phyloP scores from a whole-genome alignment of 2,113 vertebrate species.

The Nanorana parkeri region DNA sequence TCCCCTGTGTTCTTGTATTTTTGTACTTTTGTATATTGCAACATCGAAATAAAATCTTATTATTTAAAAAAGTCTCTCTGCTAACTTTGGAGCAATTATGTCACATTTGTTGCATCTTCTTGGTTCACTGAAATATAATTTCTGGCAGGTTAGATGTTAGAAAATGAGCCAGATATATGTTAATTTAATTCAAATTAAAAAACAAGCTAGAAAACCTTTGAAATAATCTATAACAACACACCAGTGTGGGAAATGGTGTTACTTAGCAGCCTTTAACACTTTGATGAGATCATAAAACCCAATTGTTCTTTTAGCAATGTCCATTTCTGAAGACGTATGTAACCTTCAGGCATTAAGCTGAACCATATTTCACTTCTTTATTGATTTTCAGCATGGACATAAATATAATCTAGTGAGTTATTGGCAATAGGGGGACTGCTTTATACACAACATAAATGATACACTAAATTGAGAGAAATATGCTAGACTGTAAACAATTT shows the following conservation, averaged over 20 bases:
- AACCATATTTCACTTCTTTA: slow-evolving; percentile 46
- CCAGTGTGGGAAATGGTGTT: not conserved
- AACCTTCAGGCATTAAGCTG: slow-evolving; percentile 41
- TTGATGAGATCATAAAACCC: slow-evolving; percentile 35
- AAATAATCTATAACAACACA: slow-evolving; percentile 21
- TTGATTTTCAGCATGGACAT: slow-evolving; percentile 45
- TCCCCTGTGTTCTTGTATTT: no score
- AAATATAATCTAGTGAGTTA: slow-evolving; percentile 50
- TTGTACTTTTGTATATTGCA: no score
- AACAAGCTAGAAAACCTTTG: not conserved
- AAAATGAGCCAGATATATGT: slow-evolving; percentile 19
- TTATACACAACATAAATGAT: slow-evolving; percentile 51
- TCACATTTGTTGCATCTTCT: not conserved
- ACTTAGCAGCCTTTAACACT: slow-evolving; percentile 30
- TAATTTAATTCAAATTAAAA: slow-evolving; percentile 31
- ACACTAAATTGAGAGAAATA: slow-evolving; percentile 46
- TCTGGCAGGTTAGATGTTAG: not conserved
- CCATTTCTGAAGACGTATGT: slow-evolving; percentile 45
- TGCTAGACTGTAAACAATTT: slow-evolving; percentile 38
- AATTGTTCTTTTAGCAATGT: slow-evolving; percentile 41
- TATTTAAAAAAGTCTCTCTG: no score
- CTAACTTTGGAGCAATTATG: no score
- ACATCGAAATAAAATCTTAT: no score
- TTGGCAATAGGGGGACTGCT: slow-evolving; percentile 33
- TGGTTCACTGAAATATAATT: slow-evolving; percentile 2